Base-by-base conservation (phyloP, 2,797 vertebrate species). In the Falco peregrinus region DNA sequence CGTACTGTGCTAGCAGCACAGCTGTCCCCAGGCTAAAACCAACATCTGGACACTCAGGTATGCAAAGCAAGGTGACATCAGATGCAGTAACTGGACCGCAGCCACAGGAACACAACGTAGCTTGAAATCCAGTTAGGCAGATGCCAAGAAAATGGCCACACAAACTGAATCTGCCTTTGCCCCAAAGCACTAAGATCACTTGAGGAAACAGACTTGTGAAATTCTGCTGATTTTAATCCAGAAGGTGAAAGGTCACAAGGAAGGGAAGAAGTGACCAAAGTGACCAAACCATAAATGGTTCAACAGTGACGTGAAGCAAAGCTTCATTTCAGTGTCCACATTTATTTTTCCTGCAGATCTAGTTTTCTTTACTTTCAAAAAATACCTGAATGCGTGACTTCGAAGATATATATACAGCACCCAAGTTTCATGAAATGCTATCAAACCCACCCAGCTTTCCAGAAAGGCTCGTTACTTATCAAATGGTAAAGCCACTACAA, bases 201-300 rank as follows among this genome's bases (percentile, higher is more conserved):
- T 0, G 0, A 85, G 6, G 22, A 31, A 79, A 91, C 0, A 5
- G 31, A 14, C 26, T 88, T 17, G 65, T 28, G 24, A 60, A 75
- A 88, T 78, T 80, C 35, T 60, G 35, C 5, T 21, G 19, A 79
- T 87, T 92, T 91, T 73, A 76, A 79, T 79, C 13, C 31, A 67
- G 31, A 60, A 74, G 18, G 25, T 51, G 6, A 63, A 87, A 92
- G 26, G 12, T 76, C 81, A 92, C 26, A 65, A 76, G 19, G 15
- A 84, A 53, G 5, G 41, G 35, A 93, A 92, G 14, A 81, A 69
- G 17, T 26, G 13, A 82, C 4, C 20, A 69, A 84, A 95, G 16
- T 26, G 13, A 82, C 3, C 20, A 69, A 84, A 95, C 76, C 19
- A 28, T 56, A 47, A 81, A 31, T 35, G 33, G 18, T 50, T 87